Percentiles rank a stretch among this genome's conserved stretches.
phyloP scores from a whole-genome alignment of 2,888 invertebrate genomes.

The Carabus problematicus region DNA sequence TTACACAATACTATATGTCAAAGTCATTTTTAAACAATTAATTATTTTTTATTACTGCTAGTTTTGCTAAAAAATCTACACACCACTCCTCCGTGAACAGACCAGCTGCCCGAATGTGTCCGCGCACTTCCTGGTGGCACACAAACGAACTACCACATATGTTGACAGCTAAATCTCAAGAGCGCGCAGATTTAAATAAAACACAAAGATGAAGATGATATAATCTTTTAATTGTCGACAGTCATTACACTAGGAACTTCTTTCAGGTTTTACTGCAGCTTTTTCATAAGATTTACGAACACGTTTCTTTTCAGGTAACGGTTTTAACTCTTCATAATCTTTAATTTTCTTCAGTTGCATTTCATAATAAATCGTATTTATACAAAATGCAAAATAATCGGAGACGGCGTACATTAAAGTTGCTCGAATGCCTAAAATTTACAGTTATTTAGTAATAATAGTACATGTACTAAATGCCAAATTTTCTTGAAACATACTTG shows the following conservation, averaged over 20 bases:
- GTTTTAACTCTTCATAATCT: slow-evolving; percentile 49
- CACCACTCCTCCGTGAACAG: slow-evolving; percentile 38
- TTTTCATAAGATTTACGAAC: no score
- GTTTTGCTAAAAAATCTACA: slow-evolving; percentile 30
- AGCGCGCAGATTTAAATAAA: no score
- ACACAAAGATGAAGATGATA: no score
- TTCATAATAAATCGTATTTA: slow-evolving; percentile 55
- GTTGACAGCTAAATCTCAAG: no score
- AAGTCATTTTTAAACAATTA: slow-evolving; percentile 34
- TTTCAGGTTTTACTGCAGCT: no score
- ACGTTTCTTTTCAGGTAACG: slow-evolving; percentile 43
- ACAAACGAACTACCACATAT: slow-evolving; percentile 5
- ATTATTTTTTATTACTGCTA: slow-evolving; percentile 35
- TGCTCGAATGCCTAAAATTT: slow-evolving; percentile 50
- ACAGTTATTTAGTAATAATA: not conserved
- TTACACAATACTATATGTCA: slow-evolving; percentile 24
- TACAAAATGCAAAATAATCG: slow-evolving; percentile 56
- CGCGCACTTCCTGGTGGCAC: slow-evolving; percentile 31
- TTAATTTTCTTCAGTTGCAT: slow-evolving; percentile 54
- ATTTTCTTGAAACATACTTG: slow-evolving; percentile 19
- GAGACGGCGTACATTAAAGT: slow-evolving; percentile 46
- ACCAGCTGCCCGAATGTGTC: slow-evolving; percentile 38
- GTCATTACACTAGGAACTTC: no score
- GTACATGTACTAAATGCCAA: not conserved
- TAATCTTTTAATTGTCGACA: no score